Base-by-base conservation (phyloP, 2,797 vertebrate genomes). In the Pseudopleuronectes americanus region DNA sequence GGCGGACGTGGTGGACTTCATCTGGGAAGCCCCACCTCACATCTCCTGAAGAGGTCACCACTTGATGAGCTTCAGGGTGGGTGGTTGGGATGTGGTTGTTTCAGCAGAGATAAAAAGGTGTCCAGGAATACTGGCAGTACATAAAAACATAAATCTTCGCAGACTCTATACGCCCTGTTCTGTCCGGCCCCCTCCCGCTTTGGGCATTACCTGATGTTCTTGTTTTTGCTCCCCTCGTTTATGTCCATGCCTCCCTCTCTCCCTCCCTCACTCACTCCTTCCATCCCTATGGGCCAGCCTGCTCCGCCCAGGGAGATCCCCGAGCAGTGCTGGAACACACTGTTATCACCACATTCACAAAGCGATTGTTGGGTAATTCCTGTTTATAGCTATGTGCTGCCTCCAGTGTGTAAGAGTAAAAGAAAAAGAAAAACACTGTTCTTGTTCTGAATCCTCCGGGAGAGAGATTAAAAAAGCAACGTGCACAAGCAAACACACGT, bases 281-380 rank as follows among this genome's bases (percentile, higher is more conserved):
- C 80, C 67, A 75, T 78, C 78, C 71, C 79, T 47, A 5, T 38
- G 49, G 84, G 81, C 74, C 74, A 65, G 71, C 63, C 83, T 57
- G 76, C 87, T 91, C 90, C 90, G 89, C 92, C 89, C 87, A 74
- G 86, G 95, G 94, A 95, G 95, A 95, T 95, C 96, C 95, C 93
- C 94, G 82, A 92, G 93, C 91, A 33, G 80, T 19, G 89, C 94
- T 95, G 94, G 95, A 95, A 97, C 94, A 96, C 93, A 90, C 92
- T 95, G 96, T 97, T 97, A 97, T 97, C 96, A 94, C 94, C 94
- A 92, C 92, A 91, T 94, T 96, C 95, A 96, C 95, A 94, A 94
- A 95, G 94, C 94, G 91, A 97, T 97, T 97, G 96, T 97, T 97
- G 94, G 92, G 92, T 95, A 95, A 96, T 97, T 97, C 95, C 95